phyloP scores from a whole-genome alignment of 2,888 invertebrate species.

The Brachypalpus laphriformis region DNA sequence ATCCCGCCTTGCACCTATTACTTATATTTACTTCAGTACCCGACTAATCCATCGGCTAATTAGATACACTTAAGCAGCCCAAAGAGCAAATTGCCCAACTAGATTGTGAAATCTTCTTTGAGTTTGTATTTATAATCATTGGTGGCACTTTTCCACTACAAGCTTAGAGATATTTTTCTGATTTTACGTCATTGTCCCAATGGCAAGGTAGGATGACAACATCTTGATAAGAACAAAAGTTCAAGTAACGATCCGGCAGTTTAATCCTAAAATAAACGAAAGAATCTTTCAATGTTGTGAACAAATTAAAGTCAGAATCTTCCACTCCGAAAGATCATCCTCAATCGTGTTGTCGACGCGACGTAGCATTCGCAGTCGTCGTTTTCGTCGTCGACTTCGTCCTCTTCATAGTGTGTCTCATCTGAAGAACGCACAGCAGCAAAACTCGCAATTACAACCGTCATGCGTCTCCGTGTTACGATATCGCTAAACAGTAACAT shows the following conservation, averaged over 20 bases:
- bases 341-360: slow-evolving; percentile 48
- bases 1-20: background rate
- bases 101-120: background rate
- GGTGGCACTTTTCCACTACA: slow-evolving; percentile 25
- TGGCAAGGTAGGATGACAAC: slow-evolving; percentile 54
- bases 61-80: slow-evolving; percentile 39
- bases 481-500: slow-evolving; percentile 74
- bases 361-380: slow-evolving; percentile 17
- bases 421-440: slow-evolving; percentile 67
- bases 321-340: slow-evolving; percentile 66
- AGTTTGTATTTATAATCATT: slow-evolving; percentile 2
- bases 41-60: slow-evolving; percentile 44
- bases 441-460: slow-evolving; percentile 68
- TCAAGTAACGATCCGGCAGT: slow-evolving; percentile 66
- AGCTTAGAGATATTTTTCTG: slow-evolving; percentile 54
- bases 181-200: slow-evolving; percentile 53
- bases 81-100: slow-evolving; percentile 52
- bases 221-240: slow-evolving; percentile 70
- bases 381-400: background rate
- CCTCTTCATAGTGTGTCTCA: slow-evolving; percentile 18
- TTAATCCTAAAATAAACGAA: slow-evolving; percentile 62
- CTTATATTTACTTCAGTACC: slow-evolving; percentile 20
- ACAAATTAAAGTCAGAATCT: slow-evolving; percentile 73
- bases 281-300: slow-evolving; percentile 72
- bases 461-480: slow-evolving; percentile 73